Percentiles rank a stretch among this genome's conserved stretches.
These are phyloP conservation scores for Plagodis pulveraria DNA, from an alignment of 2,888 invertebrate genomes.

Conservation along the genomic window DNA sequence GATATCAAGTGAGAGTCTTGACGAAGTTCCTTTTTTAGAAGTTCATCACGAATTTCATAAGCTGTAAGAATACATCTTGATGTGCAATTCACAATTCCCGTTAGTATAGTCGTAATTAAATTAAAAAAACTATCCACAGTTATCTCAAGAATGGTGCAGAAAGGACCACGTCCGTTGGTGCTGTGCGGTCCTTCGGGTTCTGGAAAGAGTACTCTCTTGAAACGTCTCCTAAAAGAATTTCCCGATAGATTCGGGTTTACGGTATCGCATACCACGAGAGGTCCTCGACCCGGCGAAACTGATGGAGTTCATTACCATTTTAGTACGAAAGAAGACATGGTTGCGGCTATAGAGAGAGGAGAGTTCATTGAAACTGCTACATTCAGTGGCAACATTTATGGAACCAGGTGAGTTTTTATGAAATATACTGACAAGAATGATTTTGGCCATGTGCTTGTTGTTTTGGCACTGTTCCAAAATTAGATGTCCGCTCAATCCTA, in stretches of 20 bases:
- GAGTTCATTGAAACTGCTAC: constrained; percentile 97
- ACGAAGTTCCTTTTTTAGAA: too few species aligned
- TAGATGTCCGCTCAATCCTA: constrained; percentile 47
- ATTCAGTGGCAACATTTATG: constrained; percentile 98
- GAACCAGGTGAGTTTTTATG: constrained; percentile 90
- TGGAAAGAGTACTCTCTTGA: constrained; percentile 97
- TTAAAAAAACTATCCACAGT: constrained; percentile 54
- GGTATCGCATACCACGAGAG: constrained; percentile 96
- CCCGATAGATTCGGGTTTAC: constrained; percentile 97
- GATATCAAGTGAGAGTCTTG: too few species aligned
- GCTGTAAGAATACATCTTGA: constrained; percentile 46
- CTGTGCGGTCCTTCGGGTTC: constrained; percentile 98
- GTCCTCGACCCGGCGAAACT: constrained; percentile 91
- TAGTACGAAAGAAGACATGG: constrained; percentile 91
- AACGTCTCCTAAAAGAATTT: constrained; percentile 93
- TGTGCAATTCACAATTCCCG: constrained; percentile 22
- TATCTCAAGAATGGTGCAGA: constrained; percentile 79
- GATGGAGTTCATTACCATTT: constrained; percentile 95
- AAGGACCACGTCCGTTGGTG: constrained; percentile 91
- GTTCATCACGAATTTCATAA: constrained; percentile 53
- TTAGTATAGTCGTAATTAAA: constrained; percentile 35
- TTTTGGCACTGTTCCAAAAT: constrained; percentile 70
- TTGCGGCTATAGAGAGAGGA: constrained; percentile 88
- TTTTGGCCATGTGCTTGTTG: constrained; percentile 76
- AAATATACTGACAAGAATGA: constrained; percentile 27